phyloP scores from a whole-genome alignment of 2,888 invertebrate species.

The Drosophila algonquin region DNA sequence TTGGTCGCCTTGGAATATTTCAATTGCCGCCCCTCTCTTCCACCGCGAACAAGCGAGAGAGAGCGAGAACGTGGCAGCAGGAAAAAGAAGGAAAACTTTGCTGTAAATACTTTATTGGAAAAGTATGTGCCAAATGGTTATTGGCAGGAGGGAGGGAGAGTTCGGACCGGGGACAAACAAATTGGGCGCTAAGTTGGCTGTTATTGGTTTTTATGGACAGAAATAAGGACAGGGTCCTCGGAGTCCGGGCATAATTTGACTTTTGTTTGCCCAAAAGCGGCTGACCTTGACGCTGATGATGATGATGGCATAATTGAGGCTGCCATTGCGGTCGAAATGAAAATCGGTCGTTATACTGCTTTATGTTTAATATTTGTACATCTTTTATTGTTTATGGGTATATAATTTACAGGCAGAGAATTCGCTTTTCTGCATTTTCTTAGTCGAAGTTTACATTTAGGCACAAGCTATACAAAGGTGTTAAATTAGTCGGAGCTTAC shows the following conservation, averaged over 20 bases:
- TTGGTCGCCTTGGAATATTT: constrained; percentile 56
- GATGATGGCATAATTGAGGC: constrained; percentile 69
- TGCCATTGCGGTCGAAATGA: constrained; percentile 49
- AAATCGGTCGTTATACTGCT: constrained; percentile 29
- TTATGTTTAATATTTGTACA: constrained; percentile 63
- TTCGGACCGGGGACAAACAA: constrained; percentile 57
- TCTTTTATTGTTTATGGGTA: constrained; percentile 57
- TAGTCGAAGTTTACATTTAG: constrained; percentile 54
- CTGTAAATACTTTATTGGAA: constrained; percentile 78
- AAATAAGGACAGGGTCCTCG: background rate
- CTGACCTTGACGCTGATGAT: constrained; percentile 56
- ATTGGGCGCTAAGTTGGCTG: constrained; percentile 79
- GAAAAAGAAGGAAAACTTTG: constrained; percentile 46
- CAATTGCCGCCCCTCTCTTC: constrained; percentile 55
- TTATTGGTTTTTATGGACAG: constrained; percentile 66
- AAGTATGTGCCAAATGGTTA: constrained; percentile 81
- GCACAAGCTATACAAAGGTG: constrained; percentile 70
- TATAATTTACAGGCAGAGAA: constrained; percentile 70
- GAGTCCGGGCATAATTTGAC: constrained; percentile 57
- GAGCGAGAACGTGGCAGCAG: background rate
- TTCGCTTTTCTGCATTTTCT: constrained; percentile 20
- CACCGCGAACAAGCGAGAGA: background rate
- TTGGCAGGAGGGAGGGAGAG: constrained; percentile 36
- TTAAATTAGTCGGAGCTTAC: constrained; percentile 60
- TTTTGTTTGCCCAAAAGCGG: constrained; percentile 59